Conservation (phyloP, 37 sponge, comb jelly and placozoan genomes). For the Geodia barretti region DNA sequence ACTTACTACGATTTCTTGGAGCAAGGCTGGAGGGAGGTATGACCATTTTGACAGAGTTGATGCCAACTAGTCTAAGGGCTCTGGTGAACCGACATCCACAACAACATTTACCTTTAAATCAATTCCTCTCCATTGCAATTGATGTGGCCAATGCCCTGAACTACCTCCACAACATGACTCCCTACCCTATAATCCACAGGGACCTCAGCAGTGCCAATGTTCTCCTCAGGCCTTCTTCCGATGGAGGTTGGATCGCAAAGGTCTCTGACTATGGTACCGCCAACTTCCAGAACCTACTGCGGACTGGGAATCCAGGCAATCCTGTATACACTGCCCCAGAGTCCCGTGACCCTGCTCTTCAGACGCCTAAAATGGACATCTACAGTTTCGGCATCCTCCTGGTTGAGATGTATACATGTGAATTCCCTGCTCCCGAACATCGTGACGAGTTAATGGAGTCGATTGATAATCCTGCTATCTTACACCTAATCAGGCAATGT, state of each 20-base stretch:
- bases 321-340: constrained; percentile 68
- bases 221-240: constrained; percentile 9
- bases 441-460: not conserved
- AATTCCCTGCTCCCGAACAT: constrained; percentile 20
- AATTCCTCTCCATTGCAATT: constrained; percentile 8
- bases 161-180: constrained; percentile 58
- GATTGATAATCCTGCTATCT: not conserved
- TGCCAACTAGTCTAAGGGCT: constrained; percentile 55
- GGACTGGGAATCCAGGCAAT: constrained; percentile 43
- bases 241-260: constrained; percentile 40
- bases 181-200: constrained; percentile 72
- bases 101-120: too few species aligned
- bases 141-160: constrained; percentile 62
- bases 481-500: not conserved
- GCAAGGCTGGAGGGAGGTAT: constrained; percentile 18
- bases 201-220: constrained; percentile 69
- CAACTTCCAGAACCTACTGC: constrained; percentile 33
- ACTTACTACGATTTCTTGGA: too few species aligned
- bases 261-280: constrained; percentile 59
- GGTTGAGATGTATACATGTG: constrained; percentile 50
- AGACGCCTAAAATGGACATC: constrained; percentile 72
- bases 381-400: constrained; percentile 69
- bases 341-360: constrained; percentile 18
- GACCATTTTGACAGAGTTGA: constrained; percentile 64
- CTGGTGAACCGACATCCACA: constrained; percentile 2